phyloP scores from a whole-genome alignment of 2,888 invertebrate species.

The Drosophila pseudotalamancana region DNA sequence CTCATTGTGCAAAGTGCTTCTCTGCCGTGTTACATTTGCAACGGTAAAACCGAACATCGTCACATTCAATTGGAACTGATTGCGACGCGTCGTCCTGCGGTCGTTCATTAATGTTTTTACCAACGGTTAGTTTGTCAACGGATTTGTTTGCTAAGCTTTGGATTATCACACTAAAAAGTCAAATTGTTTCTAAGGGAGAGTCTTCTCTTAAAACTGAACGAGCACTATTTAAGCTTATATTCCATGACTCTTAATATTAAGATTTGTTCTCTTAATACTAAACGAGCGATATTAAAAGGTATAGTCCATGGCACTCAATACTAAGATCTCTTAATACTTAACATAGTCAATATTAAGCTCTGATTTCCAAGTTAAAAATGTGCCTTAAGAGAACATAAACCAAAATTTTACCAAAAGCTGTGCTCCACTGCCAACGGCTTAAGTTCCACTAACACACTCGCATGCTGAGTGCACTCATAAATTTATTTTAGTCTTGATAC shows the following conservation, averaged over 20 bases:
- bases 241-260: too few relatives aligned
- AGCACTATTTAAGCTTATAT: neutral
- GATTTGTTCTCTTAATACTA: too few relatives aligned
- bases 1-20: constrained; percentile 47
- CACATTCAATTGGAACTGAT: constrained; percentile 49
- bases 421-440: too few relatives aligned
- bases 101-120: constrained; percentile 43
- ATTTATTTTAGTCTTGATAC: neutral
- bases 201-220: too few relatives aligned
- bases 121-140: neutral
- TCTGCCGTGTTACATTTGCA: constrained; percentile 23
- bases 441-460: neutral
- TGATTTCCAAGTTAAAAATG: neutral
- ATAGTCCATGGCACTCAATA: too few relatives aligned
- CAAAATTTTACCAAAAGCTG: neutral
- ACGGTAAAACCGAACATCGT: constrained; percentile 31
- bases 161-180: constrained; percentile 19
- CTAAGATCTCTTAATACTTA: too few relatives aligned
- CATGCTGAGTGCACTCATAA: constrained; percentile 3
- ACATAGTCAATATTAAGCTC: too few relatives aligned
- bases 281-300: too few relatives aligned
- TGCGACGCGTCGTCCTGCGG: constrained; percentile 12
- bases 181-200: too few relatives aligned
- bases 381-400: neutral
- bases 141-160: constrained; percentile 20